Evolutionary conservation across 30 jellyfish, hydroid and myxozoan genomes (phyloP).

Genomic region (Turritopsis rubra): DNA sequence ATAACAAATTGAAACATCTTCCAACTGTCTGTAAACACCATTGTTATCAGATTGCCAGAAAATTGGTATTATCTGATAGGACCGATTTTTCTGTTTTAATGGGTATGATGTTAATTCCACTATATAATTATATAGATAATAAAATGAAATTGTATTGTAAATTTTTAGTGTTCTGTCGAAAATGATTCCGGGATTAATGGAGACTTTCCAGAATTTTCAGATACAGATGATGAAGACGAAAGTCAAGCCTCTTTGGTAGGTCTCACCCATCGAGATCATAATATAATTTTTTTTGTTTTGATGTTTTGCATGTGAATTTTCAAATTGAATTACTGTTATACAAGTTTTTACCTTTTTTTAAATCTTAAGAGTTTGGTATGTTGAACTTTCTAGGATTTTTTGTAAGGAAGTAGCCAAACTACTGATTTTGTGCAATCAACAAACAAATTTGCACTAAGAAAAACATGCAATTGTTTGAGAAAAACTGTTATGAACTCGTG

Average conservation of each 20-base stretch:
- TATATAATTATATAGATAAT: no score
- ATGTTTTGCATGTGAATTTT: neutral
- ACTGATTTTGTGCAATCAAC: neutral
- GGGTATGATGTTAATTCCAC: neutral
- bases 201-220: constrained; percentile 31
- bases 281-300: neutral
- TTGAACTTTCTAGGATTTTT: neutral
- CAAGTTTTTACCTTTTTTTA: neutral
- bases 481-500: neutral
- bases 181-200: constrained; percentile 44
- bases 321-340: neutral
- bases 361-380: neutral
- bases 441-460: neutral
- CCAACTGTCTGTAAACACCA: no score
- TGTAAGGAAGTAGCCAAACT: neutral
- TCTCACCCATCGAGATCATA: neutral
- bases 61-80: no score
- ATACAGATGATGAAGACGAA: constrained; percentile 25
- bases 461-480: neutral
- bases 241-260: constrained; percentile 2
- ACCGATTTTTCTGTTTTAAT: neutral
- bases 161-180: neutral
- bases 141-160: neutral
- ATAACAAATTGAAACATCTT: no score
- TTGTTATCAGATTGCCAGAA: neutral